phyloP scores from a whole-genome alignment of 2,113 vertebrate species.

The Urocitellus parryii region DNA sequence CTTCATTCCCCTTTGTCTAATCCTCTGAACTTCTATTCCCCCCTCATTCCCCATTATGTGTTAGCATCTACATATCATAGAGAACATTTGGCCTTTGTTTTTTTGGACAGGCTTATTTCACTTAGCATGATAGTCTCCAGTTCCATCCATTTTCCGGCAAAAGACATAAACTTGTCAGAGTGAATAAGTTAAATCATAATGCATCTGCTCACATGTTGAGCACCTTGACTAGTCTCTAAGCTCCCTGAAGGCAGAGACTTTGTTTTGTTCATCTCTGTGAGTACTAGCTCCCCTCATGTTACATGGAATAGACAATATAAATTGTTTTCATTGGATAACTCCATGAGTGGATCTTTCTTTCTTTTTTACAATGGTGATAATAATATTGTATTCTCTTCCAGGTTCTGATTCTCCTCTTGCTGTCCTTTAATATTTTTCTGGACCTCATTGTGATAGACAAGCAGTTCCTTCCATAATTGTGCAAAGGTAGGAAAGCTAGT shows the following conservation, averaged over 20 bases:
- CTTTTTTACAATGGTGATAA: background rate
- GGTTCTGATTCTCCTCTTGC: background rate
- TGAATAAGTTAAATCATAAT: background rate
- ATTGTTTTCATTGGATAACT: slow-evolving; percentile 2
- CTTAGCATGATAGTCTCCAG: no score
- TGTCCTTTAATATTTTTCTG: background rate
- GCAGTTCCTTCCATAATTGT: background rate
- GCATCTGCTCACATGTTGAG: background rate
- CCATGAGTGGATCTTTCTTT: background rate
- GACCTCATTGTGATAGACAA: background rate
- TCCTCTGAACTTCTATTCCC: no score
- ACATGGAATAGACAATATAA: background rate
- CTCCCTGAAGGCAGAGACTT: background rate
- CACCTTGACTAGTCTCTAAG: background rate
- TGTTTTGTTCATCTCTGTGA: background rate
- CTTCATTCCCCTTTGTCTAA: no score
- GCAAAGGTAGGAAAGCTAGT: background rate
- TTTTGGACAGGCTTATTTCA: no score
- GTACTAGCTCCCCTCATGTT: background rate
- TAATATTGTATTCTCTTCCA: background rate
- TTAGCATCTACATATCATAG: no score
- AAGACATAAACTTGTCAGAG: background rate
- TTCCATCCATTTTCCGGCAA: no score
- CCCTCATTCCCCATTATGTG: no score
- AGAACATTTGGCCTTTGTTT: no score